Base-by-base conservation (phyloP, 2,888 invertebrate species). In the Drosophila recens region DNA sequence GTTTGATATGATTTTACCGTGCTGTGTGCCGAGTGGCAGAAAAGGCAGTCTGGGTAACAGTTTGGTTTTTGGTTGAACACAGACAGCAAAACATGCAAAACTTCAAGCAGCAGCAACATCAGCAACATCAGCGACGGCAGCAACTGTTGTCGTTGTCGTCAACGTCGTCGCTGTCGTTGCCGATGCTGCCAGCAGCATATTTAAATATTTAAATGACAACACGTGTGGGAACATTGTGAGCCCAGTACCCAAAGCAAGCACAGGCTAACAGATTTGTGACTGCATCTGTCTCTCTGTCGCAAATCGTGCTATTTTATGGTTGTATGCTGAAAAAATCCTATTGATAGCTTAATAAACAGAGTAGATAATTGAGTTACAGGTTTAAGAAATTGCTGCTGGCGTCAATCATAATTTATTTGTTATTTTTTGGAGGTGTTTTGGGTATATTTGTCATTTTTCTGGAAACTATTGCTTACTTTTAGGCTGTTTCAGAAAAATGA, bases 141-240 rank as follows among this genome's bases (percentile, higher is more conserved):
- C 67, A 70, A 48, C 57, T 70, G 74, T 43, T 75, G 67, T 54
- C 72, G 74, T 74, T 72, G 84, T 82, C 33, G 65, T 61, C 70
- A 73, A 77, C 65, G 85, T 20, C 20, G 65, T 61, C 68, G 79
- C 70, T 84, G 82, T 80, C 67, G 77, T 20, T 74, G 75, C 87
- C 67, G 83, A 69, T 84, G 83, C 83, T 86, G 77, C 78, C 83
- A 63, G 63, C 53, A 77, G 79, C 72, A 75, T 75, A 84, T 84
- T 84, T 84, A 84, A 84, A 84, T 84, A 84, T 84, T 84, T 83
- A 84, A 84, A 77, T 82, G 87, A 78, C 79, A 78, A 83, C 84
- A 84, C 87, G 84, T 84, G 84, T 87, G 84, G 75, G 82, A 84
- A 84, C 87, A 84, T 84, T 82, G 68, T 65, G 68, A 73, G 36